A percentile compares a stretch with the other conserved stretches of the same genome.
phyloP scores from a whole-genome alignment of 2,113 vertebrate species.

The Crotalus helleri region DNA sequence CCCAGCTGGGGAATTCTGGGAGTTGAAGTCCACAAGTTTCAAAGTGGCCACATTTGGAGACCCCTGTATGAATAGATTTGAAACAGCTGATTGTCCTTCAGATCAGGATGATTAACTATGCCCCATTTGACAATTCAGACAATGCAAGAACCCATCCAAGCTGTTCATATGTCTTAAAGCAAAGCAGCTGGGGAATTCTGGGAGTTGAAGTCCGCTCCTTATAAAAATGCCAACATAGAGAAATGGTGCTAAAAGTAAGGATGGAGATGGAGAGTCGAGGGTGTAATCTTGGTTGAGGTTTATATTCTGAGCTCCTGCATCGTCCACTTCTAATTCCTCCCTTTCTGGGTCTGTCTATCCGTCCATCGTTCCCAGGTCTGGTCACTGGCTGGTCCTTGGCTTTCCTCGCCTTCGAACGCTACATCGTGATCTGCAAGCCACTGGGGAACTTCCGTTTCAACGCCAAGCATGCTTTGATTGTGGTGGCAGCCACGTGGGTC shows the following conservation, averaged over 20 bases:
- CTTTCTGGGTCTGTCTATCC: not conserved
- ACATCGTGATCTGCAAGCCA: constrained; percentile 83
- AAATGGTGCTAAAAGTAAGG: not conserved
- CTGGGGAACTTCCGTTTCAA: constrained; percentile 78
- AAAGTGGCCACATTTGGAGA: too few species aligned
- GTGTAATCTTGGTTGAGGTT: not conserved
- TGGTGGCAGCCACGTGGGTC: constrained; percentile 73
- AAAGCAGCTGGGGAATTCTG: too few species aligned
- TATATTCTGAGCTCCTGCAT: accelerated
- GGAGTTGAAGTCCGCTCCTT: too few species aligned
- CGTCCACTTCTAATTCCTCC: not conserved
- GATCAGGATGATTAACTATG: too few species aligned
- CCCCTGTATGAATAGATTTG: too few species aligned
- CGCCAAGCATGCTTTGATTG: constrained; percentile 68
- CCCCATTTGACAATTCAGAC: too few species aligned
- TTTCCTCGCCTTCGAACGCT: constrained; percentile 79
- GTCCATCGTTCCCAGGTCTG: constrained; percentile 52
- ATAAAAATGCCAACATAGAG: too few species aligned
- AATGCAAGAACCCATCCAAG: too few species aligned
- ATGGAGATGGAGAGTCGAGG: not conserved
- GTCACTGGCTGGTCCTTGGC: constrained; percentile 81
- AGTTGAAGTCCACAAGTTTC: too few species aligned
- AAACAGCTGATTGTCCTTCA: too few species aligned
- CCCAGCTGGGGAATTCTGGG: too few species aligned
- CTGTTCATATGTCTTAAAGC: too few species aligned